Evolutionary conservation across 2,797 vertebrate genomes (phyloP).

Genomic region (Oceanodroma leucorhoa): DNA sequence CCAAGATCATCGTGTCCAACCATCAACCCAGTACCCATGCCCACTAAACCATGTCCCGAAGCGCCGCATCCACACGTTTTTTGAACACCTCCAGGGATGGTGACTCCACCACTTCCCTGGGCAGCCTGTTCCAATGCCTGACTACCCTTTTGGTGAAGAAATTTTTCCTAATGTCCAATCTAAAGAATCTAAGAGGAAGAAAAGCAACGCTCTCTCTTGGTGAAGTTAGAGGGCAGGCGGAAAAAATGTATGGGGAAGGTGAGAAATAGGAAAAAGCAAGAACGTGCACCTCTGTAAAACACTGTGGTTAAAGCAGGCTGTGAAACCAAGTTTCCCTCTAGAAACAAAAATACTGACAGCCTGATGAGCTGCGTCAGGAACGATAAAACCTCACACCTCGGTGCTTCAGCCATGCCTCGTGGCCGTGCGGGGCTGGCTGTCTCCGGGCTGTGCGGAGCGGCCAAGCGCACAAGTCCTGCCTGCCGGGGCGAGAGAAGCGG

Average conservation of each 20-base stretch:
- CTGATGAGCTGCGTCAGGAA: neutral
- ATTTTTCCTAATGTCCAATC: no score
- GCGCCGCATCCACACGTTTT: no score
- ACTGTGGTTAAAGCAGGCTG: neutral
- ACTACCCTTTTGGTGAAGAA: no score
- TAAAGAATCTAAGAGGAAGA: no score
- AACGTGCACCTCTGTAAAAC: neutral
- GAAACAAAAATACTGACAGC: neutral
- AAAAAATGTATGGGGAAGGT: neutral
- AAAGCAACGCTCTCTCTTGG: no score
- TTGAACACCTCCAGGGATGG: no score
- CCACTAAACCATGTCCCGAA: no score
- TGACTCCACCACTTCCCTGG: no score
- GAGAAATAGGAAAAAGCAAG: neutral
- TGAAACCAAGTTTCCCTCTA: neutral
- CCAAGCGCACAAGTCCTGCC: rapidly evolving
- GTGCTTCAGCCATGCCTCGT: rapidly evolving
- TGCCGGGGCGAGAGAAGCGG: neutral
- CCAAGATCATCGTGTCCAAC: no score
- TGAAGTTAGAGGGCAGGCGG: neutral
- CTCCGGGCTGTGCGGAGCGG: neutral
- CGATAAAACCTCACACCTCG: rapidly evolving
- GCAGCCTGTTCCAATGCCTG: no score
- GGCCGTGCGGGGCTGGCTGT: neutral
- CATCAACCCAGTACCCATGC: no score